phyloP scores from a whole-genome alignment of 2,888 invertebrate genomes.

The Drosophila paranaensis region DNA sequence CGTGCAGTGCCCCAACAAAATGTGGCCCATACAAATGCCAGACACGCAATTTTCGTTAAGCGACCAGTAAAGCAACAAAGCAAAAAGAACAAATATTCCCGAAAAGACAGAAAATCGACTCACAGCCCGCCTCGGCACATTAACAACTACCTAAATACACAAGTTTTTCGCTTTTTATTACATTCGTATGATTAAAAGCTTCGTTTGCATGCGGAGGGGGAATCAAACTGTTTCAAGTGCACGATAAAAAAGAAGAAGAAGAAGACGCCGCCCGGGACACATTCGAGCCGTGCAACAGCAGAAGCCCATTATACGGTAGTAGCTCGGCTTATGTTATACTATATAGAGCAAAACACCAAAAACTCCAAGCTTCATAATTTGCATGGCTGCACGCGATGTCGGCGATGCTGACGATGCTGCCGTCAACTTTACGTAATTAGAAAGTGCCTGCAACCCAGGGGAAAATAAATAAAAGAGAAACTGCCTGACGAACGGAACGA shows the following conservation, averaged over 20 bases:
- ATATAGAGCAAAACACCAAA: conserved; percentile 9
- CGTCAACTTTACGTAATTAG: conserved; percentile 69
- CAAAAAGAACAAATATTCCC: background rate
- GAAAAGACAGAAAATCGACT: conserved; percentile 3
- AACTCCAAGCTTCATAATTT: conserved; percentile 45
- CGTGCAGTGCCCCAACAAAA: conserved; percentile 60
- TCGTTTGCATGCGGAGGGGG: conserved; percentile 55
- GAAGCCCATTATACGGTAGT: conserved; percentile 67
- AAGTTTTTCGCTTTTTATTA: conserved; percentile 56
- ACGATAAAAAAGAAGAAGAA: conserved; percentile 1
- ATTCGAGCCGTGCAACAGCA: conserved; percentile 59
- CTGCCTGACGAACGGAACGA: conserved; percentile 17
- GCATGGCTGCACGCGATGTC: conserved; percentile 71
- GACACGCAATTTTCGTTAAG: conserved; percentile 65
- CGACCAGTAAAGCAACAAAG: conserved; percentile 10
- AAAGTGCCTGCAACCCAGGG: conserved; percentile 61
- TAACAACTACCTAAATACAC: conserved; percentile 77
- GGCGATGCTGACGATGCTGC: conserved; percentile 2
- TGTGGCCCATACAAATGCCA: conserved; percentile 55
- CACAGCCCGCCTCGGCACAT: conserved; percentile 50
- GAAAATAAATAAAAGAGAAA: conserved; percentile 12
- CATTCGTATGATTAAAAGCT: conserved; percentile 66
- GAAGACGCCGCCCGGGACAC: conserved; percentile 29
- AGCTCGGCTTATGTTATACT: background rate
- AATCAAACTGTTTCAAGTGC: conserved; percentile 43